phyloP scores from a whole-genome alignment of 1,140 invertebrate genomes.

The Asobara japonica region DNA sequence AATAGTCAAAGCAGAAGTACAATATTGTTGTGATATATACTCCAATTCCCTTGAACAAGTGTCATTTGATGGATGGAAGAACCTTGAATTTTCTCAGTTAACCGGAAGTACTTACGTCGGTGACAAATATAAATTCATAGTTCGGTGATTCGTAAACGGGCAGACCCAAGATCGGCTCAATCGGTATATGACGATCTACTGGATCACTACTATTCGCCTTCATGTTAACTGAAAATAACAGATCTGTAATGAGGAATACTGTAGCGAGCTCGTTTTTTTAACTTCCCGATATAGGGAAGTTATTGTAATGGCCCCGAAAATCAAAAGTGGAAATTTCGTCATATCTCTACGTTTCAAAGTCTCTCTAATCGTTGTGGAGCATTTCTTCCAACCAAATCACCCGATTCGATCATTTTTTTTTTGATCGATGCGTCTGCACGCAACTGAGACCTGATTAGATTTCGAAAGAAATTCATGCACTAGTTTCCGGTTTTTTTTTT shows the following conservation, averaged over 20 bases:
- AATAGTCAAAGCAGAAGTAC: slow-evolving; percentile 35
- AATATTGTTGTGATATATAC: slow-evolving; percentile 18
- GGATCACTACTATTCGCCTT: background rate
- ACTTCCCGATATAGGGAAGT: too few relatives aligned
- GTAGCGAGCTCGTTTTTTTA: background rate
- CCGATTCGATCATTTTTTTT: too few relatives aligned
- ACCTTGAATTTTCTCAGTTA: background rate
- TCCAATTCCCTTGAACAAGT: slow-evolving; percentile 10
- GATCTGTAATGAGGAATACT: background rate
- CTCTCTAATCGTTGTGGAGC: too few relatives aligned
- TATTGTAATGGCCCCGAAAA: too few relatives aligned
- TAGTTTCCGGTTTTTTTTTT: too few relatives aligned
- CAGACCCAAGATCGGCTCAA: background rate
- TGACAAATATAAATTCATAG: background rate
- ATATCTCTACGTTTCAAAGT: background rate
- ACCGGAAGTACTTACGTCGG: background rate
- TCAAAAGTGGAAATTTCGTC: too few relatives aligned
- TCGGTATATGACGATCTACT: background rate
- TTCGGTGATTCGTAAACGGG: background rate
- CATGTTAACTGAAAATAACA: background rate
- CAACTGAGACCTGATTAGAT: too few relatives aligned
- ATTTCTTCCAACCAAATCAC: too few relatives aligned
- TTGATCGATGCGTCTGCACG: too few relatives aligned
- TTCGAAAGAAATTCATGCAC: too few relatives aligned
- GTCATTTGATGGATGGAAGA: background rate